phyloP scores from a whole-genome alignment of 2,888 invertebrate genomes.

The Caenorhabditis sp. region DNA sequence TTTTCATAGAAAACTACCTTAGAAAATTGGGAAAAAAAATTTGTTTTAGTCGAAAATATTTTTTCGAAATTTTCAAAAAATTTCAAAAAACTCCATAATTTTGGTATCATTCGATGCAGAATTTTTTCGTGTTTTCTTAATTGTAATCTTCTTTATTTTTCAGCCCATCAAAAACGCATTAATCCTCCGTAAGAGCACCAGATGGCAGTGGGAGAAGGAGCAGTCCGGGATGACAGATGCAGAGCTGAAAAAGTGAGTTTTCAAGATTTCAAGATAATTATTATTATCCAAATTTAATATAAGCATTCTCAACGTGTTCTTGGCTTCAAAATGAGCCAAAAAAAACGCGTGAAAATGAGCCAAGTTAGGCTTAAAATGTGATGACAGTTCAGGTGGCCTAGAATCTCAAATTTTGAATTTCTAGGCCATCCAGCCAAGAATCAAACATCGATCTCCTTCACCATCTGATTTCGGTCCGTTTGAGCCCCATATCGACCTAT shows the following conservation, averaged over 20 bases:
- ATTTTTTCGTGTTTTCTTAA: too few relatives aligned
- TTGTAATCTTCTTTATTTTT: too few relatives aligned
- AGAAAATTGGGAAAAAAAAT: not conserved
- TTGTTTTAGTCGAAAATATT: not conserved
- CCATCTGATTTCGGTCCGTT: not conserved
- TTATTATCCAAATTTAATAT: too few relatives aligned
- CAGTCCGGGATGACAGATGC: conserved; percentile 59
- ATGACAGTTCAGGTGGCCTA: too few relatives aligned
- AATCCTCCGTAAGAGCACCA: conserved; percentile 68
- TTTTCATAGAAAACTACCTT: not conserved
- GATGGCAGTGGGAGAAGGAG: conserved; percentile 74
- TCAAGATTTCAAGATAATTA: not conserved
- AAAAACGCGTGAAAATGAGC: not conserved
- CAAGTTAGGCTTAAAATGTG: too few relatives aligned
- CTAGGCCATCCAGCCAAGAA: too few relatives aligned
- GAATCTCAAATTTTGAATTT: too few relatives aligned
- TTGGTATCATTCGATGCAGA: too few relatives aligned
- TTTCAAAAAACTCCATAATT: not conserved
- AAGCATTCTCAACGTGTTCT: too few relatives aligned
- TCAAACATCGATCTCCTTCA: not conserved
- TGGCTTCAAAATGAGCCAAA: not conserved
- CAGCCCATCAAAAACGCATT: conserved; percentile 67
- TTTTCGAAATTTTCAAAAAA: not conserved
- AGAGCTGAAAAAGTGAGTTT: conserved; percentile 61
- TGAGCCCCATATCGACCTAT: conserved; percentile 12